These are phyloP conservation scores for Steatocranus sp. DNA, from an alignment of 2,797 vertebrate genomes.

Conservation along the genomic window DNA sequence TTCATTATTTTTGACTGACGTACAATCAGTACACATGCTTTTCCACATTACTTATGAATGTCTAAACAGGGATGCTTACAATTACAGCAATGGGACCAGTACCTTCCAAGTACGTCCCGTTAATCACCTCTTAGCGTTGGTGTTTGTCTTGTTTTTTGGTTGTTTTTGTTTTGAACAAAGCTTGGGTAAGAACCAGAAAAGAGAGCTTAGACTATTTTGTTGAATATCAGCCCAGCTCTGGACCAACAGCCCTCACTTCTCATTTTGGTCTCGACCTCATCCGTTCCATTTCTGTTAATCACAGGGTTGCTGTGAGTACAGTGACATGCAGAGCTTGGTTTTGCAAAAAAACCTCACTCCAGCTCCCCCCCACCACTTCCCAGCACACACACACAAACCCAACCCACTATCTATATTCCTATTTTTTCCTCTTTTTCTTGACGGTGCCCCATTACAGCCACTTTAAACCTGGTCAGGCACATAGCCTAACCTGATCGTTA, in stretches of 20 bases:
- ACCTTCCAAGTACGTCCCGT: background rate
- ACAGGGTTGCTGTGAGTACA: conserved; percentile 72
- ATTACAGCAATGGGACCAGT: background rate
- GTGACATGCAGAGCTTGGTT: conserved; percentile 68
- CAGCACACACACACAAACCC: conserved; percentile 26
- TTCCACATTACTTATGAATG: background rate
- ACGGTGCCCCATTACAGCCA: conserved; percentile 28
- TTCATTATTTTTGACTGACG: background rate
- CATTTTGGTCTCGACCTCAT: conserved; percentile 70
- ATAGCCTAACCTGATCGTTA: background rate
- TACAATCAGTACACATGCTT: background rate
- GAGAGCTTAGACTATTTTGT: conserved; percentile 43
- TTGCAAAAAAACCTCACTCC: conserved; percentile 59
- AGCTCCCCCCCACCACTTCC: background rate
- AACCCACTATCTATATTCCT: conserved; percentile 37
- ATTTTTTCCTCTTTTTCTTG: background rate
- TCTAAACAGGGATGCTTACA: background rate
- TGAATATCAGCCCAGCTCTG: conserved; percentile 53
- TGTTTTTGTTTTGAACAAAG: conserved; percentile 11
- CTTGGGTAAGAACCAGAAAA: background rate
- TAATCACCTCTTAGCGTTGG: background rate
- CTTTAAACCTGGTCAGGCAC: background rate
- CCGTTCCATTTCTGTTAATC: conserved; percentile 74
- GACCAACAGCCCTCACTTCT: conserved; percentile 52
- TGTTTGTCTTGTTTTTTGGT: background rate